Conservation (phyloP, 2,113 vertebrate genomes). For the Pseudopipra pipra region DNA sequence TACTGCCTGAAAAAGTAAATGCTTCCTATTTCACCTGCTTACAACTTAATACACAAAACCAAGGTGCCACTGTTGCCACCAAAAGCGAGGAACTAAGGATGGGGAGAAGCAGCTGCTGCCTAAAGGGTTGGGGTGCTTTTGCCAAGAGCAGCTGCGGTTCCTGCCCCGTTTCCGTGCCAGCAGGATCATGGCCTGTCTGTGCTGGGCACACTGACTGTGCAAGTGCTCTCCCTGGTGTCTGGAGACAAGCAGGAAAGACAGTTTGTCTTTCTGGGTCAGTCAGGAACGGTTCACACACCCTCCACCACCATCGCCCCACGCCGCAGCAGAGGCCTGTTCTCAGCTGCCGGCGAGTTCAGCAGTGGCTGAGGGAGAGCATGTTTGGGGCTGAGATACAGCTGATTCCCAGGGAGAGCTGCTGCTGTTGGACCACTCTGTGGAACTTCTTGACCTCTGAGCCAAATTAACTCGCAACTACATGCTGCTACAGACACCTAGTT, state of each 20-base stretch:
- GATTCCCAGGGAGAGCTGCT: neutral
- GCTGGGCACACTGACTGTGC: neutral
- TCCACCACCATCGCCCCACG: neutral
- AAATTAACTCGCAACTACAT: slow-evolving; percentile 25
- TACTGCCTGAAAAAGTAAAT: slow-evolving; percentile 69
- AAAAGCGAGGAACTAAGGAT: neutral
- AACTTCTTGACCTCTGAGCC: neutral
- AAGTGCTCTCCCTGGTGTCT: neutral
- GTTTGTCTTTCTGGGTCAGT: neutral
- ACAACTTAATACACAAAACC: slow-evolving; percentile 44
- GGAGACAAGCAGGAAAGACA: neutral
- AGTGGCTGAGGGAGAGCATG: neutral
- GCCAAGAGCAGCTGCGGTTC: neutral
- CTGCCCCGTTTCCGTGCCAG: neutral
- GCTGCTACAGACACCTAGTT: slow-evolving; percentile 17
- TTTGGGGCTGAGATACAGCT: neutral
- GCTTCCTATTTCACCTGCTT: slow-evolving; percentile 63
- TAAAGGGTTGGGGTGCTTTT: neutral
- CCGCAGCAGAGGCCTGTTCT: neutral
- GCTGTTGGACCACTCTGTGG: neutral
- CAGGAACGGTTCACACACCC: neutral
- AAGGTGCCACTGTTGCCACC: slow-evolving; percentile 29
- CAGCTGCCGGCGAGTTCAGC: neutral
- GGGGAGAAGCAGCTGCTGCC: slow-evolving; percentile 1
- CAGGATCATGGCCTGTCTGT: neutral